Conservation (phyloP, 2,888 invertebrate species). For the Carabus problematicus region DNA sequence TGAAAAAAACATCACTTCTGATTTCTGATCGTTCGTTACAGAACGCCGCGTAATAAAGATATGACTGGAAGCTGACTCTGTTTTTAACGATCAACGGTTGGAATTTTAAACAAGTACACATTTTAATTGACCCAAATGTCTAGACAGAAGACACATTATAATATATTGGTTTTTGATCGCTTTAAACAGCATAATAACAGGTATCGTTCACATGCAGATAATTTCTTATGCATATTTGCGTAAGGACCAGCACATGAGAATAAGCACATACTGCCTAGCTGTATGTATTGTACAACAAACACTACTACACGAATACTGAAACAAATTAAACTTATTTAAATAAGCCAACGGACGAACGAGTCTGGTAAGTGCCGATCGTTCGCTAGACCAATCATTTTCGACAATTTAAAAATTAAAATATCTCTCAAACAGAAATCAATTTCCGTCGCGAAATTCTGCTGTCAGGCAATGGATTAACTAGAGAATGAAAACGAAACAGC, state of each 20-base stretch:
- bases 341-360: conserved; percentile 3
- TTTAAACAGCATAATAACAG: conserved; percentile 50
- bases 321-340: conserved; percentile 36
- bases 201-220: conserved; percentile 44
- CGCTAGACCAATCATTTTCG: conserved; percentile 8
- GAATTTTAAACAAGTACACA: conserved; percentile 38
- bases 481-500: too few relatives aligned
- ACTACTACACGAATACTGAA: neutral
- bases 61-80: conserved; percentile 31
- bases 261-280: too few relatives aligned
- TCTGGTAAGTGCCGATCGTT: neutral
- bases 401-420: conserved; percentile 38
- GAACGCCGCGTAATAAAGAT: conserved; percentile 34
- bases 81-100: conserved; percentile 29
- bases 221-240: conserved; percentile 45
- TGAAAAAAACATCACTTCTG: conserved; percentile 37
- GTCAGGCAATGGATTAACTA: too few relatives aligned
- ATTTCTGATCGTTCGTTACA: conserved; percentile 23
- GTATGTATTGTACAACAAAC: too few relatives aligned
- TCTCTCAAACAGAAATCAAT: conserved; percentile 27
- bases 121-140: conserved; percentile 43
- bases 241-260: neutral
- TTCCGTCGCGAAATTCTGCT: neutral
- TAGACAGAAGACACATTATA: conserved; percentile 47
- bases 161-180: conserved; percentile 50